Evolutionary conservation across 2,888 invertebrate species (phyloP), one percentile per base, ranked within the genome.

Genomic region (Rhogogaster chlorosoma): DNA sequence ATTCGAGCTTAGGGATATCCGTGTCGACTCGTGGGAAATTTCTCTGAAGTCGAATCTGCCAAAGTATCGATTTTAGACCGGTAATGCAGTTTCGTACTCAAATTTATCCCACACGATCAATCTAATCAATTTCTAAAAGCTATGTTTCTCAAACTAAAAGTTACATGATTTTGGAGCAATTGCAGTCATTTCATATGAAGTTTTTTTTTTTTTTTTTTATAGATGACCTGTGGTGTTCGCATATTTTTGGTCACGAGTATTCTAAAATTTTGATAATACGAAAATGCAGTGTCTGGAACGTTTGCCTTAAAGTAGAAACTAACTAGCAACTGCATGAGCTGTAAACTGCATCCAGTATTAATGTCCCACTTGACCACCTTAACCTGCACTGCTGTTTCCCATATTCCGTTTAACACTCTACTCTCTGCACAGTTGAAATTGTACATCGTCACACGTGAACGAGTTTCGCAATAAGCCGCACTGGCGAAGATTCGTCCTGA

Each of bases 391-490:
- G 36, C 80, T 36, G 57, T 36, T 80, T 80, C 80, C 36, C 57
- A 57, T 80, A 61, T 61, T 80, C 80, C 36, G 61, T 49, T 80
- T 80, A 80, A 80, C 80, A 57, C 61, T 57, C 78, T 32, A 45
- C 53, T 80, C 61, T 61, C 57, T 36, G 80, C 36, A 80, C 57
- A 61, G 57, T 80, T 57, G 80, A 80, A 61, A 80, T 61, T 80
- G 57, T 80, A 61, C 77, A 53, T 53, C 32, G 53, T n/a, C 77
- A 53, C 57, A 80, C 80, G 80, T 80, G 80, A 80, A 32, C 80
- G 80, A 38, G 80, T 22, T 80, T 80, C 61, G 80, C 57, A 80
- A 80, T 36, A 61, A 38, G n/a, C 80, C n/a, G 32, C 57, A 61
- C 18, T 45, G 26, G 77, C 57, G 32, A 78, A 53, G 61, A 80